Evolutionary conservation across 2,797 vertebrate genomes (phyloP).

Genomic region (Xenentodon cancila): DNA sequence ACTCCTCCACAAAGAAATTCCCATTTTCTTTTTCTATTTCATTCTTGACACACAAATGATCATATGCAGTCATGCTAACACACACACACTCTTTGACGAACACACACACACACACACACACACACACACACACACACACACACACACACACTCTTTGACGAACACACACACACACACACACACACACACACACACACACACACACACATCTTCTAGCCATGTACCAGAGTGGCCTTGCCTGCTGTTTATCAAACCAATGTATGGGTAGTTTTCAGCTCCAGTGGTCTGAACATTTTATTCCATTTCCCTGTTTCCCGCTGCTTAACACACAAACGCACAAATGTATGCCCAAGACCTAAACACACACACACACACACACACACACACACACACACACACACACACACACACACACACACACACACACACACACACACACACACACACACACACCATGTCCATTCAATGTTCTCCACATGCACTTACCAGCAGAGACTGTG

Average conservation of each 20-base stretch:
- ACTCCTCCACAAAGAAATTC: slow-evolving; percentile 41
- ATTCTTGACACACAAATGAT: slow-evolving; percentile 39
- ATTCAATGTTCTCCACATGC: slow-evolving; percentile 43
- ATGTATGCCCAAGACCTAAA: slow-evolving; percentile 35
- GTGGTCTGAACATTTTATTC: slow-evolving; percentile 82
- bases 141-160: slow-evolving; percentile 4
- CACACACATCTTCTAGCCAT: slow-evolving; percentile 46
- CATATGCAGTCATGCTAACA: slow-evolving; percentile 42
- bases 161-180: slow-evolving; percentile 11
- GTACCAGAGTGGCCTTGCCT: slow-evolving; percentile 67
- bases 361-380: too few species aligned
- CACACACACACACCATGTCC: slow-evolving; percentile 3
- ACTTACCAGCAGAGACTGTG: slow-evolving; percentile 63
- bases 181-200: slow-evolving; percentile 18
- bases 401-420: too few species aligned
- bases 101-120: slow-evolving; percentile 10
- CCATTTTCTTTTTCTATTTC: slow-evolving; percentile 52
- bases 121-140: slow-evolving; percentile 19
- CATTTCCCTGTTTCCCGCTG: slow-evolving; percentile 76
- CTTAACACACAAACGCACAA: slow-evolving; percentile 72
- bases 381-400: too few species aligned
- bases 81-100: too few species aligned
- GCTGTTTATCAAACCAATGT: slow-evolving; percentile 82
- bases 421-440: too few species aligned
- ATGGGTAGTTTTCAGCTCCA: slow-evolving; percentile 83